phyloP scores from a whole-genome alignment of 2,797 vertebrate species.

The Brachyalestes nurse region DNA sequence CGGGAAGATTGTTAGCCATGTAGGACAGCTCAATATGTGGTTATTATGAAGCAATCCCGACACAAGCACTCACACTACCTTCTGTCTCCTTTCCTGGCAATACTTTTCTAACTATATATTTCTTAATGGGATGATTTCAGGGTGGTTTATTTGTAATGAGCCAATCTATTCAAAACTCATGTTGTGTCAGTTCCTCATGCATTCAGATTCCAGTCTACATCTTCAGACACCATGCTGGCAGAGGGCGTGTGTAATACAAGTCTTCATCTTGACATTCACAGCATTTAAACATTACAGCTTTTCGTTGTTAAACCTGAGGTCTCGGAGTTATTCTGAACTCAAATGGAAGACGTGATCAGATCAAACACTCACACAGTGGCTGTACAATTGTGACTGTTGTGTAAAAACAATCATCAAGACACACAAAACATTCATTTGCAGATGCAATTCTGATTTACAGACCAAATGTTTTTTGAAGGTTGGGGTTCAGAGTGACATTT shows the following conservation, averaged over 20 bases:
- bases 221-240: background rate
- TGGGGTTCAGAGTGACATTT: slow-evolving; percentile 17
- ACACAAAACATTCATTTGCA: slow-evolving; percentile 19
- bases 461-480: background rate
- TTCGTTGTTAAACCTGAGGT: background rate
- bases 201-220: background rate
- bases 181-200: background rate
- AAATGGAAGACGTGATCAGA: background rate
- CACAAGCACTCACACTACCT: too few species aligned
- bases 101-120: too few species aligned
- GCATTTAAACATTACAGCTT: background rate
- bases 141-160: background rate
- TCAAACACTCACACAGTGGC: background rate
- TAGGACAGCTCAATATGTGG: too few species aligned
- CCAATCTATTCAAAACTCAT: background rate
- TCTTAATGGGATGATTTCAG: too few species aligned
- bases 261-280: background rate
- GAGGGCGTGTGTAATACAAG: background rate
- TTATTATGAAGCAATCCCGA: too few species aligned
- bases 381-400: background rate
- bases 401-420: background rate
- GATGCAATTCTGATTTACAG: slow-evolving; percentile 10
- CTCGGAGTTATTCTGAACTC: background rate
- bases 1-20: too few species aligned
- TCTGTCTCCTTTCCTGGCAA: too few species aligned